Base-by-base conservation (phyloP, 2,888 invertebrate species). In the Drosophila multiciliata region DNA sequence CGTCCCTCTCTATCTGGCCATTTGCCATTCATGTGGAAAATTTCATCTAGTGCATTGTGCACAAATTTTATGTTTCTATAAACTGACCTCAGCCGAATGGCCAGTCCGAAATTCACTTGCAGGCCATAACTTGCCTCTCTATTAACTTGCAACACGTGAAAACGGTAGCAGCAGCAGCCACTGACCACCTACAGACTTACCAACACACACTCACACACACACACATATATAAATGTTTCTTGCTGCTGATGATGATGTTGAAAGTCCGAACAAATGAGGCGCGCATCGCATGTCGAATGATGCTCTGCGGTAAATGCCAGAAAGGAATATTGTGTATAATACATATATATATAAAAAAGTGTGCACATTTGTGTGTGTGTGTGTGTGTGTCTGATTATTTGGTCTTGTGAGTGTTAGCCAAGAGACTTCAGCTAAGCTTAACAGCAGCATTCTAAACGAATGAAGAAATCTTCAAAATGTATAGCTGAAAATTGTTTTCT, bases 11-110 rank as follows among this genome's bases (percentile, higher is more conserved):
- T 32, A n/a, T 42, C 8, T 65, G 48, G 42, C 73, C 73, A 71
- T 89, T 87, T 85, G 69, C 85, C 90, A 89, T 88, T 86, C 85
- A 86, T 88, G 85, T 78, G 85, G 85, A 86, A 86, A 90, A 86
- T 85, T 75, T 80, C 90, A 75, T 88, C 85, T 85, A 89, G 80
- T 80, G 88, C 83, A 83, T 85, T 89, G 88, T 88, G 75, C 89
- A 71, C 69, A 72, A 77, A 68, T 85, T 85, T 85, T 78, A 89
- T 85, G 80, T 88, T 89, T 87, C 80, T 82, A 80, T 65, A 66
- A 83, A 69, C 68, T 73, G 68, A 58, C 52, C 68, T n/a, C 29
- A 42, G 40, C 48, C 59, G 53, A 70, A 71, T 63, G 60, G 60
- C 33, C 75, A 62, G 60, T 62, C 49, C 50, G 45, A 65, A 80